Evolutionary conservation across 2,888 invertebrate species (phyloP).

Genomic region (Drosophila sordidula): DNA sequence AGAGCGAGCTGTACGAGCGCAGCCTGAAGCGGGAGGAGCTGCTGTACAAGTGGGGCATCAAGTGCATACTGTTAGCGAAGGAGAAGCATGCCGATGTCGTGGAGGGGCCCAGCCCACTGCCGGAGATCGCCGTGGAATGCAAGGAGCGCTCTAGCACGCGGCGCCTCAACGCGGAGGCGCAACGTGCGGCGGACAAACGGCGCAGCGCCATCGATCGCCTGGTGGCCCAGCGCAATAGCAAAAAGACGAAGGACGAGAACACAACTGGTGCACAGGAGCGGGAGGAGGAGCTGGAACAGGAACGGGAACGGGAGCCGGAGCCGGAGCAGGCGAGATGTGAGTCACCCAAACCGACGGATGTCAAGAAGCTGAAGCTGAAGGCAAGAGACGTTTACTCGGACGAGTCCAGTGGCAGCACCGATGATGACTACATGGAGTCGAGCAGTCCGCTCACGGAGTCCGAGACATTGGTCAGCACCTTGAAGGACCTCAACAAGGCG

Average conservation of each 20-base stretch:
- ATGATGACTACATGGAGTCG: not conserved
- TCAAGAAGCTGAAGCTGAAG: conserved; percentile 15
- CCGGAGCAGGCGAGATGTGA: not conserved
- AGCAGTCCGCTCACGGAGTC: not conserved
- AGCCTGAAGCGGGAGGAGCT: conserved; percentile 28
- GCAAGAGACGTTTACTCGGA: conserved; percentile 54
- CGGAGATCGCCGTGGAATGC: not conserved
- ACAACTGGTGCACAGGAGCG: not conserved
- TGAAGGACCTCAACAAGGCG: conserved; percentile 17
- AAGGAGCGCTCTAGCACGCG: conserved; percentile 35
- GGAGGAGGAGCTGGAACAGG: too few relatives aligned
- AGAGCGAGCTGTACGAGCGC: conserved; percentile 32
- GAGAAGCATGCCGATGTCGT: not conserved
- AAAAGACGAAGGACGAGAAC: not conserved
- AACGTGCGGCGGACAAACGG: conserved; percentile 18
- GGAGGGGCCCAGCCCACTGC: not conserved
- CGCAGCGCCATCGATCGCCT: conserved; percentile 35
- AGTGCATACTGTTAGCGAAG: not conserved
- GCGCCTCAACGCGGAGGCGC: conserved; percentile 5
- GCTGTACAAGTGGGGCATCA: conserved; percentile 17
- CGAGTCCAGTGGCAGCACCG: conserved; percentile 24
- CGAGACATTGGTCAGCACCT: not conserved
- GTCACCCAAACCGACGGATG: not conserved
- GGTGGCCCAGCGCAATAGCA: conserved; percentile 10
- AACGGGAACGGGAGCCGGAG: not conserved